Conservation (phyloP, 2,888 invertebrate genomes). For the Agonopterix heracliana region DNA sequence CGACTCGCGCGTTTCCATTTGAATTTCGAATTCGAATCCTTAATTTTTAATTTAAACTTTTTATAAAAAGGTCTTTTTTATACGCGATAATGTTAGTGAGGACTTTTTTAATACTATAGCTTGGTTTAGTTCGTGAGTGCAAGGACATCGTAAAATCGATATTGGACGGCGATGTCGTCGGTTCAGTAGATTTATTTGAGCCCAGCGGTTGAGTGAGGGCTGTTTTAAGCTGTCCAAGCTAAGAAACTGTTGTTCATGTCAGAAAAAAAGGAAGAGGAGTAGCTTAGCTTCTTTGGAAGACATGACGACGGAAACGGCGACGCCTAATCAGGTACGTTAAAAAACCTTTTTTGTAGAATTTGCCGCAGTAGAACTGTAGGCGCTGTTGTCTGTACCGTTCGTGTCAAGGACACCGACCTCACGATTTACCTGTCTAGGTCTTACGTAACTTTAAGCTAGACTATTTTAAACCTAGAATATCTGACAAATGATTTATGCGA, state of each 20-base stretch:
- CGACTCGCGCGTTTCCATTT: conserved; percentile 29
- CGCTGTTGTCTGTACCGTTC: conserved; percentile 23
- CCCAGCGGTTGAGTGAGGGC: conserved; percentile 19
- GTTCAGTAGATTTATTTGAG: conserved; percentile 21
- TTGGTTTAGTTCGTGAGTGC: conserved; percentile 27
- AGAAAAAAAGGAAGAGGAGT: conserved; percentile 55
- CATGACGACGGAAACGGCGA: conserved; percentile 71
- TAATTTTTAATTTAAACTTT: conserved; percentile 17
- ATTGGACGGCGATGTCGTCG: conserved; percentile 35
- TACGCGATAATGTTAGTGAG: conserved; percentile 40
- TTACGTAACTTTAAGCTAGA: neutral
- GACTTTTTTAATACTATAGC: conserved; percentile 30
- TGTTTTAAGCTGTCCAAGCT: conserved; percentile 46
- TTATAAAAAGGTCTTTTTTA: conserved; percentile 6
- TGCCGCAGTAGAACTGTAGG: conserved; percentile 39
- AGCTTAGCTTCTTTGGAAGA: conserved; percentile 51
- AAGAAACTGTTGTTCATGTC: conserved; percentile 64
- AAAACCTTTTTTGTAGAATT: conserved; percentile 13
- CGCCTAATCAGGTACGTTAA: conserved; percentile 65
- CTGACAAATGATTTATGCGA: neutral
- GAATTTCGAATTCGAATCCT: conserved; percentile 32
- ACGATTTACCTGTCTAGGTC: conserved; percentile 20
- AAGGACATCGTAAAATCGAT: conserved; percentile 53
- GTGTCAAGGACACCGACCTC: conserved; percentile 49
- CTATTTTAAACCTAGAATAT: no score